Base-by-base conservation (phyloP, 2,888 invertebrate species). In the Cheilosia impressa region DNA sequence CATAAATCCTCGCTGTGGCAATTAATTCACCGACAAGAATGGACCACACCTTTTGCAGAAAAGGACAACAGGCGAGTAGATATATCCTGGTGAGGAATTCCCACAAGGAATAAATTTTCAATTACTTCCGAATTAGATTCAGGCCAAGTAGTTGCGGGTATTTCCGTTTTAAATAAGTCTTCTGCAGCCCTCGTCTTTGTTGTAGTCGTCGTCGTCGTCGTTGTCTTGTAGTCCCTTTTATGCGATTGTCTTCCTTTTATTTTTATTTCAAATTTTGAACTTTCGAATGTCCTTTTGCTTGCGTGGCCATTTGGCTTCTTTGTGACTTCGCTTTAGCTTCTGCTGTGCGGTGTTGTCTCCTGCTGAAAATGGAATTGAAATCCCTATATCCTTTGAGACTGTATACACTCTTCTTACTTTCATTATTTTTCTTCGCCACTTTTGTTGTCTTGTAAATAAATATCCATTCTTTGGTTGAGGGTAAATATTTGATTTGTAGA, bases 131-230 rank as follows among this genome's bases (percentile, higher is more conserved):
- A 80, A 81, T 85, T 81, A 85, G 71, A 81, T 85, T 81, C 85
- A 81, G 76, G 85, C 85, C 85, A 85, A 85, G 81, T 76, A 77
- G 81, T 85, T 85, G 85, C 72, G 85, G 81, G 81, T 81, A 81
- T 85, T 85, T 85, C 85, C 81, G 85, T 62, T 85, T 85, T 81
- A 85, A 81, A 85, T 85, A 81, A 80, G 80, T 80, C 75, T 69
- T 66, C 41, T 45, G 52, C 62, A 45, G 68, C 55, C 43, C 45
- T 66, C 62, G 50, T 47, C 15, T 57, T 27, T 73, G 60, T 50
- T 60, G 19, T 19, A 1, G 19, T 19, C 19, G 50, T 69, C 47
- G 6, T 50, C 38, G 43, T 7, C 34, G 1, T 62, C 41, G 45
- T 15, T 17, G 15, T n/a, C 43, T 43, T 45, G 24, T 66, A 60